Conservation (phyloP, 2,113 vertebrate genomes). For the Ictalurus punctatus region DNA sequence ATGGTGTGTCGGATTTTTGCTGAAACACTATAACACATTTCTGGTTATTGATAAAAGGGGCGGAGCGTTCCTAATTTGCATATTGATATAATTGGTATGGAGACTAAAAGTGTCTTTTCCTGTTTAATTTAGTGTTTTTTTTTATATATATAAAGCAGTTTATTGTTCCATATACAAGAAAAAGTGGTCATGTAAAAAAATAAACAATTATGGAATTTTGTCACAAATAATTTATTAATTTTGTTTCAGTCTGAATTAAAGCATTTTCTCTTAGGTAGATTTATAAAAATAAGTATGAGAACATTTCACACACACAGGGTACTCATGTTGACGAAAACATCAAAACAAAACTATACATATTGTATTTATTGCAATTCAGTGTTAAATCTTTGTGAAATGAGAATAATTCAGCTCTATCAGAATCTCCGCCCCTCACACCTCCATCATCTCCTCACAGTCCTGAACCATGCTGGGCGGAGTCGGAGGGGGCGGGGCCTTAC, state of each 20-base stretch:
- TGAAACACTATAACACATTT: background rate
- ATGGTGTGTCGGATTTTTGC: background rate
- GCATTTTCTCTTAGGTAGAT: background rate
- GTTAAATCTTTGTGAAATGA: too few species aligned
- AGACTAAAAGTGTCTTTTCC: background rate
- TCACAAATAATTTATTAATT: conserved; percentile 3
- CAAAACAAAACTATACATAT: too few species aligned
- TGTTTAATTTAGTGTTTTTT: background rate
- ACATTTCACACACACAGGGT: background rate
- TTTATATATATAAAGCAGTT: background rate
- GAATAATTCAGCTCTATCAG: background rate
- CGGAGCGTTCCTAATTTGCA: background rate
- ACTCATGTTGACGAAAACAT: too few species aligned
- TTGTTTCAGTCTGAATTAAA: background rate
- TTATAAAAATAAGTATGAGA: background rate
- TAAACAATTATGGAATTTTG: background rate
- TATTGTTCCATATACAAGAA: background rate
- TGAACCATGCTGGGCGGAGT: background rate
- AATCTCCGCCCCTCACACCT: too few species aligned
- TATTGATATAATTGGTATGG: background rate
- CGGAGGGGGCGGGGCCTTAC: background rate
- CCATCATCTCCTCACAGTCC: background rate
- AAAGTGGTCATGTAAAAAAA: background rate
- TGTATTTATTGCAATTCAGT: too few species aligned
- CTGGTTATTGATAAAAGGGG: background rate